Evolutionary conservation across 2,888 invertebrate genomes (phyloP).

Genomic region (Meganola albula): DNA sequence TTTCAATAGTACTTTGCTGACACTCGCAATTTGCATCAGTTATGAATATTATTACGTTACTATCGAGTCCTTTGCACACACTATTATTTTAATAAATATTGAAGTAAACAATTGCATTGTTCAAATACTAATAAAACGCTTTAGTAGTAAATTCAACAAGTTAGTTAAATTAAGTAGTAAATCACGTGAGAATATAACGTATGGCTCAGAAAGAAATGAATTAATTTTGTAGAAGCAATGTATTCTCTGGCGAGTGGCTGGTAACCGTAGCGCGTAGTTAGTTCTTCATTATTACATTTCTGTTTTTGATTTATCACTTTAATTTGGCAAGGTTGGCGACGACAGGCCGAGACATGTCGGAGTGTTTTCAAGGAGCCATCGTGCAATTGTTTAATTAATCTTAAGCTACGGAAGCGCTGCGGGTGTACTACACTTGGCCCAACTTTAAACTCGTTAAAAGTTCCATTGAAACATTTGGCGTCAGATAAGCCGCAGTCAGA

Average conservation of each 20-base stretch:
- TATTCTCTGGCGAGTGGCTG: conserved; percentile 40
- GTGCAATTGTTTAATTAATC: conserved; percentile 78
- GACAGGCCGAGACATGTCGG: conserved; percentile 76
- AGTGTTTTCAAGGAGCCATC: conserved; percentile 76
- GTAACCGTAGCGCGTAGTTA: conserved; percentile 49
- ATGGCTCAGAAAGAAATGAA: conserved; percentile 41
- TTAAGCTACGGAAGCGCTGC: conserved; percentile 64
- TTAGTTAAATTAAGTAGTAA: conserved; percentile 11
- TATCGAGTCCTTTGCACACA: too few species aligned
- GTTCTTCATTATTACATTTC: conserved; percentile 70
- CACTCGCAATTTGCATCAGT: conserved; percentile 38
- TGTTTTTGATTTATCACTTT: conserved; percentile 75
- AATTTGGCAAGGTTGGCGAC: conserved; percentile 76
- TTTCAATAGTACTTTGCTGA: conserved; percentile 32
- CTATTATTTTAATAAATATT: conserved; percentile 24
- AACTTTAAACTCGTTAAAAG: conserved; percentile 78
- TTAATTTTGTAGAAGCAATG: conserved; percentile 41
- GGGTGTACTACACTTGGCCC: conserved; percentile 72
- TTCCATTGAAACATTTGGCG: conserved; percentile 77
- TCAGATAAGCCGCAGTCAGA: conserved; percentile 75
- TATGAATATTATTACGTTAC: conserved; percentile 27
- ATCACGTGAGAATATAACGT: conserved; percentile 20
- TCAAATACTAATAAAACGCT: conserved; percentile 7
- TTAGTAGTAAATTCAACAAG: too few species aligned
- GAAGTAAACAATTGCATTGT: background rate